Evolutionary conservation across 1,140 invertebrate species (phyloP), one percentile per base, ranked within the genome.

Genomic region (Arion vulgaris): DNA sequence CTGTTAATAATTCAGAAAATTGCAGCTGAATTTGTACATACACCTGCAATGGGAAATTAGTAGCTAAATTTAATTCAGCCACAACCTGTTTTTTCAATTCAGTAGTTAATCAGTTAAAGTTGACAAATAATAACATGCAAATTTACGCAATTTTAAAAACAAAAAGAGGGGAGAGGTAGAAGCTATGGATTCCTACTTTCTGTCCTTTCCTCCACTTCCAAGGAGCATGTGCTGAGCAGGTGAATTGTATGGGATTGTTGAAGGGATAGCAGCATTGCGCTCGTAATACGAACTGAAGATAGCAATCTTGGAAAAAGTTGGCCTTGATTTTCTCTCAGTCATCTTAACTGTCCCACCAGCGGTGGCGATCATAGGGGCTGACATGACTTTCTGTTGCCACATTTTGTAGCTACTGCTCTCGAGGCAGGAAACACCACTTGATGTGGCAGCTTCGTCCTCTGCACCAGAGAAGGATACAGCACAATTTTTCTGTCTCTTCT

Each of bases 261-360:
- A 71, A 84, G 80, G 66, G 15, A 85, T 84, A 23, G 87, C 88
- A 62, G 88, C 87, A 73, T 90, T 91, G 66, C 88, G 87, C 80
- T 91, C 90, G 86, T 90, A 91, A 77, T 88, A 90, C 0, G 88
- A 89, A 77, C 89, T 91, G 4, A 91, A 82, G 32, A 91, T 86
- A 36, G 89, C 88, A 78, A 90, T 91, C 84, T 89, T 90, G 11
- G 87, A 88, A 34, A 91, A 84, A 28, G 39, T 32, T 34, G 77
- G 72, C 72, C 74, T 32, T 15, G 39, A 32, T n/a, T 34, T 71
- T 69, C 51, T 83, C 45, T 72, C 80, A 71, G 53, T 79, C 19
- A n/a, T 66, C 72, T n/a, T 69, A 36, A 28, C 75, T 71, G 28
- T 57, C 2, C 53, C 68, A 1, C 34, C 26, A 26, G 68, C 9